These are phyloP conservation scores for Crenuchus spilurus DNA, from an alignment of 2,797 vertebrate species.

Conservation along the genomic window DNA sequence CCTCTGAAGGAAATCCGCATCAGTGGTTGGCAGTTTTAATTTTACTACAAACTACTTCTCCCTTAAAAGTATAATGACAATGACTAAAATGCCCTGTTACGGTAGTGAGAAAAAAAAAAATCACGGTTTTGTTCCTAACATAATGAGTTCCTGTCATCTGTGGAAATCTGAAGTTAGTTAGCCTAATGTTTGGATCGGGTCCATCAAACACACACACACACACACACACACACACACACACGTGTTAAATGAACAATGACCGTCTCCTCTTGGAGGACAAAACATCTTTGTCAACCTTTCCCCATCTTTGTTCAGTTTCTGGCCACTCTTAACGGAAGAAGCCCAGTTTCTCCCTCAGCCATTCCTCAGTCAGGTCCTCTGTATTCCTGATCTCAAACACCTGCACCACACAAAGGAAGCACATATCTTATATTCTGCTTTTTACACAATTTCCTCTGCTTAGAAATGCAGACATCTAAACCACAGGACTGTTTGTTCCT, in stretches of 20 bases:
- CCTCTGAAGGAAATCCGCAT: too few species aligned
- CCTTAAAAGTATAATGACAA: not conserved
- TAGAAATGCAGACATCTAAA: too few species aligned
- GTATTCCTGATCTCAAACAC: conserved; percentile 85
- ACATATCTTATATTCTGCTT: too few species aligned
- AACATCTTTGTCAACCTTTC: conserved; percentile 59
- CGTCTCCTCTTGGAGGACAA: conserved; percentile 61
- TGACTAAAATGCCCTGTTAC: not conserved
- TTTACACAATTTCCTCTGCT: too few species aligned
- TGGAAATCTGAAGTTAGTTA: conserved; percentile 63
- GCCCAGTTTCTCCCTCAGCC: conserved; percentile 80
- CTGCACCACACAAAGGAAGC: conserved; percentile 62
- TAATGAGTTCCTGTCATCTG: conserved; percentile 43
- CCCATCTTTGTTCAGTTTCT: conserved; percentile 25
- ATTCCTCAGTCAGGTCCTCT: conserved; percentile 84
- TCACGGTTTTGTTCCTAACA: conserved; percentile 1
- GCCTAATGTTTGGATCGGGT: conserved; percentile 34
- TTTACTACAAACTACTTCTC: not conserved
- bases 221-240: conserved; percentile 51
- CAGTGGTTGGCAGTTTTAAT: not conserved
- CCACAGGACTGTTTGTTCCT: too few species aligned
- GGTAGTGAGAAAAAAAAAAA: not conserved
- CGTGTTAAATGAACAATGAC: conserved; percentile 63
- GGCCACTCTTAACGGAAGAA: conserved; percentile 74
- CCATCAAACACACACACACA: conserved; percentile 46